Evolutionary conservation across 2,113 vertebrate genomes (phyloP).

Genomic region (Nannospalax galili): DNA sequence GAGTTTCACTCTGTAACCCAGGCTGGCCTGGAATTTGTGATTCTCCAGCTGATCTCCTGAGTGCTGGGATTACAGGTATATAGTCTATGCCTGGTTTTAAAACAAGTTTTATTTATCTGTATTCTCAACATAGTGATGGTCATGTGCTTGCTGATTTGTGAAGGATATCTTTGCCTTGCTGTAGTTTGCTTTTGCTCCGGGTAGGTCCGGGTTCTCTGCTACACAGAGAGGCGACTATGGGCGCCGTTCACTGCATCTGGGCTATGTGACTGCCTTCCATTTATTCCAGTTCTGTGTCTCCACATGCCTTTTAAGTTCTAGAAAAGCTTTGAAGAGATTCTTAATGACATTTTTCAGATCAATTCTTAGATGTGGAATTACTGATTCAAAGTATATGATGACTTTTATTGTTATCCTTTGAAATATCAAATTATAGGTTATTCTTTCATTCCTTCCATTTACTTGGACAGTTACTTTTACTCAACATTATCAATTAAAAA

Average conservation of each 20-base stretch:
- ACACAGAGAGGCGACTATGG: neutral
- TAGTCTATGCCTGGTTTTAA: neutral
- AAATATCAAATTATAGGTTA: conserved; percentile 45
- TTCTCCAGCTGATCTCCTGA: neutral
- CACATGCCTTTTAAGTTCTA: conserved; percentile 17
- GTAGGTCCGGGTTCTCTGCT: neutral
- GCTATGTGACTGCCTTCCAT: neutral
- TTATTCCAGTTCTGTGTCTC: neutral
- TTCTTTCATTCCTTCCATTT: conserved; percentile 26
- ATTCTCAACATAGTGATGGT: neutral
- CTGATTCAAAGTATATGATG: neutral
- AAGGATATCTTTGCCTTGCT: neutral
- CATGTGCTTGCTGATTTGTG: neutral
- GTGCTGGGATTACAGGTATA: neutral
- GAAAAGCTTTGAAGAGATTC: neutral
- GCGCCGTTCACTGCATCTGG: neutral
- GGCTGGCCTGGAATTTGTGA: neutral
- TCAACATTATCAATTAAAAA: neutral
- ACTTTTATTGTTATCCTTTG: conserved; percentile 29
- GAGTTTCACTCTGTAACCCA: neutral
- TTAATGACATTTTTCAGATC: conserved; percentile 49
- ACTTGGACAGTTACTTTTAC: conserved; percentile 25
- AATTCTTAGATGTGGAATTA: conserved; percentile 35
- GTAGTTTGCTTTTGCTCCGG: no score
- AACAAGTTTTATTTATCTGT: neutral